Conservation (phyloP, 2,888 invertebrate genomes). For the Eupithecia pulchellata region DNA sequence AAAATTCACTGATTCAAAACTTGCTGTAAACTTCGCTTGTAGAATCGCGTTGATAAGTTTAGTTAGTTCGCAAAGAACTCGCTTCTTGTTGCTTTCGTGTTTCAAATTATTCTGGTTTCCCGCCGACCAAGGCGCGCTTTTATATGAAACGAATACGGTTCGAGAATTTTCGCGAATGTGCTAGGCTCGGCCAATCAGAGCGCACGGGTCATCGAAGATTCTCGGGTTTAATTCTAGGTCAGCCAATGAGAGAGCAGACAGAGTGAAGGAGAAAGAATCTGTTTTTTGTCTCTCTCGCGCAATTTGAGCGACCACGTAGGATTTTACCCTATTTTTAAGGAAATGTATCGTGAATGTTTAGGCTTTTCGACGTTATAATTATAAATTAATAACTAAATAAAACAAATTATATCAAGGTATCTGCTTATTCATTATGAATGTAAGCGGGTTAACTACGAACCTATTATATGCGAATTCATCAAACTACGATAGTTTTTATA, state of each 20-base stretch:
- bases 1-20: slow-evolving; percentile 20
- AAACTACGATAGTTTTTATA: too few relatives aligned
- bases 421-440: too few relatives aligned
- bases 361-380: too few relatives aligned
- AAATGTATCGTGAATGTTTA: not conserved
- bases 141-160: slow-evolving; percentile 62
- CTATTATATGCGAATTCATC: too few relatives aligned
- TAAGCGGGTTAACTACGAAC: too few relatives aligned
- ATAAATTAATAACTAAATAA: too few relatives aligned
- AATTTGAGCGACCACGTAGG: slow-evolving; percentile 36
- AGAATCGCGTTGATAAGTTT: slow-evolving; percentile 34
- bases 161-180: slow-evolving; percentile 59
- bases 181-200: slow-evolving; percentile 61
- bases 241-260: slow-evolving; percentile 55
- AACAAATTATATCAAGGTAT: too few relatives aligned
- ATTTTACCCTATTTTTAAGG: slow-evolving; percentile 39
- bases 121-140: slow-evolving; percentile 59
- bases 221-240: slow-evolving; percentile 49
- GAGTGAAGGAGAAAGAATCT: slow-evolving; percentile 45
- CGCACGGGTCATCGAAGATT: slow-evolving; percentile 51
- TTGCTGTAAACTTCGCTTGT: slow-evolving; percentile 47
- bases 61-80: slow-evolving; percentile 59
- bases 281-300: slow-evolving; percentile 9
- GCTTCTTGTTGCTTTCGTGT: slow-evolving; percentile 57
- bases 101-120: slow-evolving; percentile 70